Conservation (phyloP, 2,797 vertebrate species). For the Sphenopsis melanotis region DNA sequence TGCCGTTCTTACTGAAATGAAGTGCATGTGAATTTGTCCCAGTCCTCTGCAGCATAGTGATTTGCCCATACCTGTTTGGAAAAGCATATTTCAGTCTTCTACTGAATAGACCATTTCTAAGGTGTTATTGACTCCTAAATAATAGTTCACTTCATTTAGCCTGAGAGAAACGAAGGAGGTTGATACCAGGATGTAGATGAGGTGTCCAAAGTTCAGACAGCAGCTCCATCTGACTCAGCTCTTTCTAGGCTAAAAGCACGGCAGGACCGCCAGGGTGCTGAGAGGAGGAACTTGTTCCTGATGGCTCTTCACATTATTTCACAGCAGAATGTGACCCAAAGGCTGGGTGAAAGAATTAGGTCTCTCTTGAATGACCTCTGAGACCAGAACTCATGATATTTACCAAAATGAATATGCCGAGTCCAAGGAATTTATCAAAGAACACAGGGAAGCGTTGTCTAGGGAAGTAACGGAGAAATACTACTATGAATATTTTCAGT, state of each 20-base stretch:
- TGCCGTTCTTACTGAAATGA: neutral
- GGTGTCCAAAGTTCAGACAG: neutral
- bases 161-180: neutral
- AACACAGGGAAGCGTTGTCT: neutral
- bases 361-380: neutral
- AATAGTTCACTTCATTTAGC: neutral
- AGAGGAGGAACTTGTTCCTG: neutral
- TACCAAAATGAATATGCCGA: neutral
- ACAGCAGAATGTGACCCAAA: neutral
- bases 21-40: neutral
- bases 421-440: neutral
- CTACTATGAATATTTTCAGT: neutral
- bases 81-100: neutral
- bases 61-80: neutral
- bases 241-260: neutral
- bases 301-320: neutral
- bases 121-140: neutral
- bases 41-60: neutral
- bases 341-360: rapidly evolving
- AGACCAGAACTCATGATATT: neutral
- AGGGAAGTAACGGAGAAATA: neutral
- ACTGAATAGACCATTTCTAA: neutral
- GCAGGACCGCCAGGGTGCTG: rapidly evolving
- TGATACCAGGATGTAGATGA: neutral
- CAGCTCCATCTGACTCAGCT: neutral